These are phyloP conservation scores for Linurgus olivaceus DNA, from an alignment of 2,797 vertebrate genomes.

Conservation along the genomic window DNA sequence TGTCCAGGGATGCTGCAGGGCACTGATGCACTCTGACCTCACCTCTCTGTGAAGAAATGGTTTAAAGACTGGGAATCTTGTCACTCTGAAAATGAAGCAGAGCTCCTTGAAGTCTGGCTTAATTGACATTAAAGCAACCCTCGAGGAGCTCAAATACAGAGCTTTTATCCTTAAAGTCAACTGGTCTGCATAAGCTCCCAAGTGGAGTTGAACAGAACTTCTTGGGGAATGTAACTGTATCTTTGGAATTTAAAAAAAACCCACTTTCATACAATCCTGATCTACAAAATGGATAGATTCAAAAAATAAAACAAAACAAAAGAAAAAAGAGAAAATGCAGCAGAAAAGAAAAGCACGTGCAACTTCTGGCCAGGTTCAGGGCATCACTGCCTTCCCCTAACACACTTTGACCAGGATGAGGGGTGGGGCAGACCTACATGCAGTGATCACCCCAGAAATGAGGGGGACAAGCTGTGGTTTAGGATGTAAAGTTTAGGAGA, in stretches of 20 bases:
- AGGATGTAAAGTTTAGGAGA: neutral
- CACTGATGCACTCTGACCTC: neutral
- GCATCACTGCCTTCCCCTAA: neutral
- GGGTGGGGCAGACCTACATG: accelerated
- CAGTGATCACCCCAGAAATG: neutral
- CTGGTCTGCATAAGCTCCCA: neutral
- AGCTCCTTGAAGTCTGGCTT: neutral
- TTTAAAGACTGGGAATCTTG: neutral
- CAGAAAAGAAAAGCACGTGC: neutral
- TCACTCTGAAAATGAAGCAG: neutral
- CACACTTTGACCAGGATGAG: accelerated
- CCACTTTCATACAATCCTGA: neutral
- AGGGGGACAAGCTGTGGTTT: neutral
- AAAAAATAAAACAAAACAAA: neutral
- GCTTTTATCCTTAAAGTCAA: neutral
- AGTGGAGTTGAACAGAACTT: neutral
- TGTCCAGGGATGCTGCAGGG: neutral
- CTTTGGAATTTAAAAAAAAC: neutral
- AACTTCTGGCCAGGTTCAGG: neutral
- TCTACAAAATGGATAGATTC: neutral
- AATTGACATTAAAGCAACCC: neutral
- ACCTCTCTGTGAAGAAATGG: neutral
- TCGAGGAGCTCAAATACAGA: neutral
- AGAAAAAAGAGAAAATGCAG: neutral
- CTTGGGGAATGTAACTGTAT: accelerated